A percentile compares a stretch with the other conserved stretches of the same genome.
Conservation (phyloP, 2,888 invertebrate genomes). For the Epinotia bilunana region DNA sequence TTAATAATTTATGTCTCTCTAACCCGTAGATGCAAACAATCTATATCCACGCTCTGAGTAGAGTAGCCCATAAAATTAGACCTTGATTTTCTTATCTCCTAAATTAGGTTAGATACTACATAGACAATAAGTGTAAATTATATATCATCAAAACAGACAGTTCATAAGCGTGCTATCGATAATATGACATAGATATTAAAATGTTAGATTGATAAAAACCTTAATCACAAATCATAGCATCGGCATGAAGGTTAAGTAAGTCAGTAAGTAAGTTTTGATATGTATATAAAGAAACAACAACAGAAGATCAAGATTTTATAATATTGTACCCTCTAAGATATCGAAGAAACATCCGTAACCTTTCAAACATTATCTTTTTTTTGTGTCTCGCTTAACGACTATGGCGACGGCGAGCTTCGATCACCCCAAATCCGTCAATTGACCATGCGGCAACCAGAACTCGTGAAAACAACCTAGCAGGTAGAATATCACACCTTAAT, state of each 20-base stretch:
- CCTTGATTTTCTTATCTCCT: conserved; percentile 6
- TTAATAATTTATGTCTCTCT: too few relatives aligned
- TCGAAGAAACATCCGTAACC: too few relatives aligned
- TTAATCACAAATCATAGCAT: background rate
- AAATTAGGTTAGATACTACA: conserved; percentile 3
- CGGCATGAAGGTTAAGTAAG: too few relatives aligned
- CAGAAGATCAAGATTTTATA: too few relatives aligned
- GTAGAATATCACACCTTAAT: conserved; percentile 61
- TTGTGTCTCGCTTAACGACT: too few relatives aligned
- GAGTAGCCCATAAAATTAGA: background rate
- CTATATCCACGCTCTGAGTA: background rate
- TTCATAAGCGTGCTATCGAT: background rate
- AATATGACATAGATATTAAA: background rate
- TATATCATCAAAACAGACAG: background rate
- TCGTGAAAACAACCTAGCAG: conserved; percentile 30
- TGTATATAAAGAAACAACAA: too few relatives aligned
- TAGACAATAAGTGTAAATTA: background rate
- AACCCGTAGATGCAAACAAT: too few relatives aligned
- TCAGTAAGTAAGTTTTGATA: too few relatives aligned
- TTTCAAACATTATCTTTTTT: too few relatives aligned
- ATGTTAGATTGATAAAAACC: conserved; percentile 1
- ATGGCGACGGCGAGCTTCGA: background rate
- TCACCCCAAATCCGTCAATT: background rate
- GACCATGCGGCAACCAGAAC: background rate
- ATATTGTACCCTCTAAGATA: too few relatives aligned